phyloP scores from a whole-genome alignment of 53 echinoderm and acorn worm species.

The Stichopus horrens region DNA sequence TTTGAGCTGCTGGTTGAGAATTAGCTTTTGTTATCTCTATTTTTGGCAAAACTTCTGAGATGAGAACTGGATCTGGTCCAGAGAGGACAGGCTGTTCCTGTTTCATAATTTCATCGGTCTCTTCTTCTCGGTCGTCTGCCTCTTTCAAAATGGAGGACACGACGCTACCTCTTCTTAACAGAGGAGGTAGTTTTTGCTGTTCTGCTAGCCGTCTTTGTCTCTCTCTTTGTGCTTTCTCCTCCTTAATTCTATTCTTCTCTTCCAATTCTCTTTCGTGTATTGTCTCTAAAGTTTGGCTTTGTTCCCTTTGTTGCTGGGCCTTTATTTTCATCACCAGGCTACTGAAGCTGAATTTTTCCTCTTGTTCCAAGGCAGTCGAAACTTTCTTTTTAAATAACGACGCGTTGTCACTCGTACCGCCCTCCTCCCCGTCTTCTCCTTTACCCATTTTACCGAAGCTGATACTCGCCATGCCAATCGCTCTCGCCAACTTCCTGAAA shows the following conservation, averaged over 20 bases:
- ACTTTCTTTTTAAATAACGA: constrained; percentile 31
- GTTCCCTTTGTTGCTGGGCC: constrained; percentile 1
- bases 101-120: constrained; percentile 11
- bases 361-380: constrained; percentile 13
- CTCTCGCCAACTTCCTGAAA: constrained; percentile 16
- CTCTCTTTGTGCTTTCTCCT: not conserved
- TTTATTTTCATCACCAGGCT: constrained; percentile 20
- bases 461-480: constrained; percentile 29
- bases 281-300: not conserved
- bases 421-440: not conserved
- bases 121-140: constrained; percentile 18
- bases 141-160: constrained; percentile 32
- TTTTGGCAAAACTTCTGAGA: constrained; percentile 64
- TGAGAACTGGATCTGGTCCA: constrained; percentile 65
- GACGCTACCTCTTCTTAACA: constrained; percentile 17
- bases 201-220: constrained; percentile 12
- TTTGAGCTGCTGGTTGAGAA: not conserved
- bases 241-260: not conserved
- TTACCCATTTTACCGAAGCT: constrained; percentile 25
- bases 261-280: not conserved
- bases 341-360: constrained; percentile 32
- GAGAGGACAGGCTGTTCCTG: constrained; percentile 38
- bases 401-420: not conserved
- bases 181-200: constrained; percentile 26
- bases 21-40: constrained; percentile 43